These are phyloP conservation scores for Pteronotus mesoamericanus DNA, from an alignment of 2,797 vertebrate genomes.

Conservation along the genomic window DNA sequence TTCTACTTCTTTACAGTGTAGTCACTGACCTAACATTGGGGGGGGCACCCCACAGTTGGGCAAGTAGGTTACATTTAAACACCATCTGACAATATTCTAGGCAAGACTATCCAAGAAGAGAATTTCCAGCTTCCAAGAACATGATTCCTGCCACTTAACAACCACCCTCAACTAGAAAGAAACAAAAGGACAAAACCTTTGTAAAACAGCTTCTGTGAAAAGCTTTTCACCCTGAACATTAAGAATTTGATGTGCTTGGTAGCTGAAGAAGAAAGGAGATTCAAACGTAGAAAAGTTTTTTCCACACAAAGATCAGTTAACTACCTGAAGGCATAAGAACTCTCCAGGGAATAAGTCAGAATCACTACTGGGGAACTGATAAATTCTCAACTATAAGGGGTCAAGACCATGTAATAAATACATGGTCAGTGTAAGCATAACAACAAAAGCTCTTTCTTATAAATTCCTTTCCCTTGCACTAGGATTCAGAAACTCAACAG, in stretches of 20 bases:
- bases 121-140: not conserved
- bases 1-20: not conserved
- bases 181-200: conserved; percentile 15
- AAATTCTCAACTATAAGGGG: not conserved
- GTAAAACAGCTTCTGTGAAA: not conserved
- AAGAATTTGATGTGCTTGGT: not conserved
- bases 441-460: not conserved
- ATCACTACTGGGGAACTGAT: not conserved
- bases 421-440: not conserved
- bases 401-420: not conserved
- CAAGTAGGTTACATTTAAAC: not conserved
- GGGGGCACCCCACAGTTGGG: not conserved
- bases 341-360: not conserved
- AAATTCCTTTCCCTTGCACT: not conserved
- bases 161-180: not conserved
- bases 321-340: not conserved
- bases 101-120: conserved; percentile 8
- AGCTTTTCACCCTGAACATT: conserved; percentile 7
- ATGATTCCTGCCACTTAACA: not conserved
- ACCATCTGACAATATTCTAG: not conserved
- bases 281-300: not conserved
- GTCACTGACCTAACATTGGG: not conserved
- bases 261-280: not conserved
- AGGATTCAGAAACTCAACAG: not conserved
- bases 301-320: not conserved